phyloP scores from a whole-genome alignment of 1,140 invertebrate genomes.

The Triops cancriformis region DNA sequence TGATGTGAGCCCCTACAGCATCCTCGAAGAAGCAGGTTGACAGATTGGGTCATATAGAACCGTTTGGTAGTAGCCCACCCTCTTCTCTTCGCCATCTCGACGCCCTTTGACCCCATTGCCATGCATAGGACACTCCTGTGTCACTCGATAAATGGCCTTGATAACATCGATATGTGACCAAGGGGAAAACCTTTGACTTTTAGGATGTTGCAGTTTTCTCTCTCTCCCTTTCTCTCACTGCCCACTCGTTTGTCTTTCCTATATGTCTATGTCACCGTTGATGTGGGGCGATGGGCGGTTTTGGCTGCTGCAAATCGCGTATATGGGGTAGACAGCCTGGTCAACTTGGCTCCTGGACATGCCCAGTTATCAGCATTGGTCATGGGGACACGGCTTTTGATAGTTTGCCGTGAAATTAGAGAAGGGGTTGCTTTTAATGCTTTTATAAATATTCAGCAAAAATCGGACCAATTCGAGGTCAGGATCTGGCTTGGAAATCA shows the following conservation, averaged over 20 bases:
- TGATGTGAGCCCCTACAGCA: neutral
- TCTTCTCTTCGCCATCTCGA: constrained; percentile 9
- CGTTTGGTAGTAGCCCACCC: no score
- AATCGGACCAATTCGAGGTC: neutral
- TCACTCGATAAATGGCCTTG: constrained; percentile 1
- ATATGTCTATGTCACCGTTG: constrained; percentile 10
- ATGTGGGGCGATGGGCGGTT: neutral
- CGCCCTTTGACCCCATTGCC: constrained; percentile 11
- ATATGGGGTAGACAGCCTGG: neutral
- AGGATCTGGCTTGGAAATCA: neutral
- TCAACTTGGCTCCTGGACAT: constrained; percentile 8
- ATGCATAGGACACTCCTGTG: constrained; percentile 10
- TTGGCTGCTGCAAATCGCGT: neutral
- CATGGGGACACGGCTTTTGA: constrained; percentile 11
- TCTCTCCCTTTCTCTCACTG: neutral
- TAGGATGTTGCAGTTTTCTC: constrained; percentile 10
- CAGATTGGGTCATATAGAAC: constrained; percentile 7
- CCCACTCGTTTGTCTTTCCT: constrained; percentile 2
- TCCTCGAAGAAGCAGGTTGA: neutral
- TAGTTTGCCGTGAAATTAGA: neutral
- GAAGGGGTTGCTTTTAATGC: neutral
- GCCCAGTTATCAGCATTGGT: constrained; percentile 9
- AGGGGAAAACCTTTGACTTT: constrained; percentile 13
- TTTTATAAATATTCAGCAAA: constrained; percentile 6
- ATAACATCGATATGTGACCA: constrained; percentile 14